Percentiles rank a stretch among this genome's conserved stretches.
These are phyloP conservation scores for Callopanchax toddi DNA, from an alignment of 2,113 vertebrate genomes.

Conservation along the genomic window DNA sequence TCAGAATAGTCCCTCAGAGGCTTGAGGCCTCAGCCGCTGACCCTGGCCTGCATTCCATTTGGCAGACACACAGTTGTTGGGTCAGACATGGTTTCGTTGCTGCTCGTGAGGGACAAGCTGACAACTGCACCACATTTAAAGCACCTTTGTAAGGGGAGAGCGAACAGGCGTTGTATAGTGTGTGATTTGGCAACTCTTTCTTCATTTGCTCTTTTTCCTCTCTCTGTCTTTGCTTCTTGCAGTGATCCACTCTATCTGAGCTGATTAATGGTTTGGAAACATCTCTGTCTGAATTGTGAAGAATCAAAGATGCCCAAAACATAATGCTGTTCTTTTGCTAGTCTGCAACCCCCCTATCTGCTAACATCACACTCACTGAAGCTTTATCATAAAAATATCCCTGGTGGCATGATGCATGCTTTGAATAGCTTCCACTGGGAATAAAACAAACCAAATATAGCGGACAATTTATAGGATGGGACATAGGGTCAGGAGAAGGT, in stretches of 20 bases:
- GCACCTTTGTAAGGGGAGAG: constrained; percentile 57
- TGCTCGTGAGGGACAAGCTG: constrained; percentile 57
- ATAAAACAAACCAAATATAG: constrained; percentile 78
- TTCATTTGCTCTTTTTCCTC: neutral
- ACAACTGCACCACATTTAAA: constrained; percentile 60
- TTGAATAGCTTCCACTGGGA: constrained; percentile 81
- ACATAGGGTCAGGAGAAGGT: constrained; percentile 42
- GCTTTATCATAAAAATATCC: constrained; percentile 64
- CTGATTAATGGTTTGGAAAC: constrained; percentile 12
- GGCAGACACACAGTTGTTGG: constrained; percentile 78
- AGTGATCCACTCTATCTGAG: neutral
- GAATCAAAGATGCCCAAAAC: constrained; percentile 25
- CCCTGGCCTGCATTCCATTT: constrained; percentile 77
- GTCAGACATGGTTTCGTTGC: constrained; percentile 71
- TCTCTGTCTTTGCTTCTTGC: neutral
- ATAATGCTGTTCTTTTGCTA: constrained; percentile 26
- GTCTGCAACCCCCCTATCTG: constrained; percentile 18
- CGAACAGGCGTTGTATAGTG: constrained; percentile 21
- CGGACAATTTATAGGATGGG: constrained; percentile 63
- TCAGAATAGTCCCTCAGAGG: constrained; percentile 79
- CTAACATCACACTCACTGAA: constrained; percentile 15
- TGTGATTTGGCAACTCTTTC: constrained; percentile 18
- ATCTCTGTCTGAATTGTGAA: constrained; percentile 10
- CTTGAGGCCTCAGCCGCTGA: constrained; percentile 68
- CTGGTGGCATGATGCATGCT: constrained; percentile 74